Conservation (phyloP, 2,888 invertebrate genomes). For the Tachina fera region DNA sequence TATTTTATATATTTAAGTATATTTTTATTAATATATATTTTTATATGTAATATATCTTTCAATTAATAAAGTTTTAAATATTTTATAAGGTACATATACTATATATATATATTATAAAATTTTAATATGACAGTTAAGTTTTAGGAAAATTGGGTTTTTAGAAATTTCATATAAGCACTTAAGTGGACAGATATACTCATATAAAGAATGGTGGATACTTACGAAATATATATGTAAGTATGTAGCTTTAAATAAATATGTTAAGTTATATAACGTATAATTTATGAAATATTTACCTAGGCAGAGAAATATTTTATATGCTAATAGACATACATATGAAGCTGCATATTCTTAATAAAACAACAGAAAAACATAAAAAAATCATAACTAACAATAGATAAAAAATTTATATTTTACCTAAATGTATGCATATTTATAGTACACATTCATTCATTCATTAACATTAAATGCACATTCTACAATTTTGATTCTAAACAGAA, state of each 20-base stretch:
- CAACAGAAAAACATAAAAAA: not conserved
- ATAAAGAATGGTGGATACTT: conserved; percentile 3
- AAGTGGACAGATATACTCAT: conserved; percentile 49
- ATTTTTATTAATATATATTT: conserved; percentile 12
- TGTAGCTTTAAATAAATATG: conserved; percentile 27
- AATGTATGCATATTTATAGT: not conserved
- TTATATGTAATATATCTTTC: conserved; percentile 30
- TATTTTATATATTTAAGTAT: not conserved
- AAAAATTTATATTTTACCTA: conserved; percentile 19
- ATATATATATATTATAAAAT: conserved; percentile 49
- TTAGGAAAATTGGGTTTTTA: conserved; percentile 34
- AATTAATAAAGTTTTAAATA: conserved; percentile 55
- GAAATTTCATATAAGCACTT: conserved; percentile 63
- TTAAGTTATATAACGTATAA: conserved; percentile 21
- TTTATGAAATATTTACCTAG: conserved; percentile 45
- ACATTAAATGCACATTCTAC: conserved; percentile 64
- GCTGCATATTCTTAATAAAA: conserved; percentile 39
- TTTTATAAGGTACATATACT: conserved; percentile 62
- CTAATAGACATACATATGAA: conserved; percentile 48
- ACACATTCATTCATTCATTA: conserved; percentile 6
- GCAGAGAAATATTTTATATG: conserved; percentile 13
- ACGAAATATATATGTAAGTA: conserved; percentile 16
- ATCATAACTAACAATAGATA: conserved; percentile 11
- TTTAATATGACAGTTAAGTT: conserved; percentile 32
- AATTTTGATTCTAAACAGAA: conserved; percentile 27